Evolutionary conservation across 2,888 invertebrate genomes (phyloP).

Genomic region (Noctua janthina): DNA sequence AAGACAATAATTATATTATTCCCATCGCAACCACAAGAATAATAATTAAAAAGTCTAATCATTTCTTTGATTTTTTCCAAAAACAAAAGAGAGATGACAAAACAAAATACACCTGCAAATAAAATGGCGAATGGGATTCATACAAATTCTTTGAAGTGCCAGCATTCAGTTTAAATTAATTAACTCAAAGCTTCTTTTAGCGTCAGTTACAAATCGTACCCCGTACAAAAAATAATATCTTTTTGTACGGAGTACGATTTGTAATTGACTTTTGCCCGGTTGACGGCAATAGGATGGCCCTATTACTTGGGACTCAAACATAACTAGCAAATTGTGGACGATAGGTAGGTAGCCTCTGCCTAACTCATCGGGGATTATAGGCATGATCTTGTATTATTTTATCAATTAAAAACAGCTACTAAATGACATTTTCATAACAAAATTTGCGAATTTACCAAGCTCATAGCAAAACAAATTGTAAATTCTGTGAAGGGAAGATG

Average conservation of each 20-base stretch:
- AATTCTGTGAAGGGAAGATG: conserved; percentile 36
- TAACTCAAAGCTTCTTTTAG: not conserved
- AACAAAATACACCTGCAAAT: conserved; percentile 5
- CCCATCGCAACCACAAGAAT: conserved; percentile 1
- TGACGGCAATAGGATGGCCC: not conserved
- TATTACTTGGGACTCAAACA: not conserved
- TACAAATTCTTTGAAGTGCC: not conserved
- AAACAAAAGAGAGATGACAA: conserved; percentile 17
- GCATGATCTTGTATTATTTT: not conserved
- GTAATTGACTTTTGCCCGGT: not conserved
- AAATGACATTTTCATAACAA: conserved; percentile 6
- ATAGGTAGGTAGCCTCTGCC: not conserved
- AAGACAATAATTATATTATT: not conserved
- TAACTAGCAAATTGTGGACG: not conserved
- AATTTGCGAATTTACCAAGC: not conserved
- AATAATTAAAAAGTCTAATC: conserved; percentile 7
- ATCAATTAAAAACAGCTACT: not conserved
- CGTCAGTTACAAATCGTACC: no score
- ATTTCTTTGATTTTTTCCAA: conserved; percentile 3
- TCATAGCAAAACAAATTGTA: conserved; percentile 46
- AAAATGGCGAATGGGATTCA: not conserved
- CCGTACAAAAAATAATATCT: not conserved
- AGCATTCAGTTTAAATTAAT: conserved; percentile 4
- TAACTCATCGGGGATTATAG: not conserved
- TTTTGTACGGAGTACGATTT: not conserved